These are phyloP conservation scores for Menura novaehollandiae DNA, from an alignment of 2,113 vertebrate genomes.

Conservation along the genomic window DNA sequence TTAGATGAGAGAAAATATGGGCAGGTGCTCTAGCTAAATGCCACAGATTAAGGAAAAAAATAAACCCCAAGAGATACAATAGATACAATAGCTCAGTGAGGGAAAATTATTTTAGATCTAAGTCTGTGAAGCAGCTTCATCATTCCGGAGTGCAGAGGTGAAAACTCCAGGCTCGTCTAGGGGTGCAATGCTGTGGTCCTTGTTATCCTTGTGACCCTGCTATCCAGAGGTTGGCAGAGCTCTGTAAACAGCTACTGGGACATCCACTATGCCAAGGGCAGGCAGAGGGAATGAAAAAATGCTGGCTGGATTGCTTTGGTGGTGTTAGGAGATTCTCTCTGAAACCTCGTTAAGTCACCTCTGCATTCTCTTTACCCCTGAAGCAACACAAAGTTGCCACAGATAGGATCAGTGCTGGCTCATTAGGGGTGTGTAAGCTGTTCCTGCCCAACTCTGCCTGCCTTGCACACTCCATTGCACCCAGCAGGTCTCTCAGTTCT, in stretches of 20 bases:
- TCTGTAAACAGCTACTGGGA: neutral
- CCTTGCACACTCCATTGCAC: neutral
- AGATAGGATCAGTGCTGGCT: constrained; percentile 16
- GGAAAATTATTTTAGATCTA: neutral
- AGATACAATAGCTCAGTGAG: neutral
- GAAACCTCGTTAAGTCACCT: neutral
- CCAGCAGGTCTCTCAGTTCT: neutral
- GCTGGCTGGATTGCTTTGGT: neutral
- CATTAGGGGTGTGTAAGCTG: neutral
- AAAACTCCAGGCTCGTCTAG: neutral
- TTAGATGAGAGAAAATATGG: neutral
- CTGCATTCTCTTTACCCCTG: neutral
- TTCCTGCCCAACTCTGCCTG: neutral
- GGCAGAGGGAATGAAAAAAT: neutral
- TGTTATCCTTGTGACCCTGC: neutral
- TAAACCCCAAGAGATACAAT: neutral
- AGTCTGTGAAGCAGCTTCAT: neutral
- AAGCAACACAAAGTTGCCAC: neutral
- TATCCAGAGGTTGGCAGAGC: neutral
- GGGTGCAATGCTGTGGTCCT: neutral
- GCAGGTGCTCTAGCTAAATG: neutral
- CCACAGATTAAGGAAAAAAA: neutral
- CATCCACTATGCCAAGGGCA: neutral
- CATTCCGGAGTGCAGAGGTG: neutral
- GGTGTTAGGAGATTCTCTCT: neutral